Evolutionary conservation across 2,888 invertebrate species (phyloP).

Genomic region (Caenorhabditis zanzibari): DNA sequence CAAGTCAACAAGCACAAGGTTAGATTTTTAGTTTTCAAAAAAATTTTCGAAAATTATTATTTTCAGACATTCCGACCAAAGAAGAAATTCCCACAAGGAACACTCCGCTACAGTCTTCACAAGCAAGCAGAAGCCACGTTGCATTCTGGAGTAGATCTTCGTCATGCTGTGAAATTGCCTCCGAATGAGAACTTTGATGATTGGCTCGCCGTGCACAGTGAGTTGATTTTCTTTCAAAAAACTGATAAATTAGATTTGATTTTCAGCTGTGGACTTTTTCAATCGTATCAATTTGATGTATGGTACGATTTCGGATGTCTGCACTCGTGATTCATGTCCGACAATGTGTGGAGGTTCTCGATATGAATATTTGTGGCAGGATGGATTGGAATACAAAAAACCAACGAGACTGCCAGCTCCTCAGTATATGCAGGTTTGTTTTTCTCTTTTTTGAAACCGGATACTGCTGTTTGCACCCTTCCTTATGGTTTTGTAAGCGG

Average conservation of each 20-base stretch:
- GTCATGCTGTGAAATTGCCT: conserved; percentile 90
- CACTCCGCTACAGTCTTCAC: conserved; percentile 91
- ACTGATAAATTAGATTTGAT: no score
- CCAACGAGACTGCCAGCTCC: conserved; percentile 91
- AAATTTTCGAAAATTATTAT: neutral
- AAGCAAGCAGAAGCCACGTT: conserved; percentile 93
- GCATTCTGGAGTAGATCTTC: conserved; percentile 92
- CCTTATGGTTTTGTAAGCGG: conserved; percentile 46
- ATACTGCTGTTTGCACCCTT: conserved; percentile 54
- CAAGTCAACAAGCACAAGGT: conserved; percentile 83
- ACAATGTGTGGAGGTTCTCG: conserved; percentile 93
- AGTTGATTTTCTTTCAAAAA: conserved; percentile 44
- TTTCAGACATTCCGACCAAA: conserved; percentile 92
- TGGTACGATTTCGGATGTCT: conserved; percentile 90
- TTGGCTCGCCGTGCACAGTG: conserved; percentile 95
- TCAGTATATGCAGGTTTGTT: conserved; percentile 87
- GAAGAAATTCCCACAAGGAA: conserved; percentile 92
- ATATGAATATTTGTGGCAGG: conserved; percentile 94
- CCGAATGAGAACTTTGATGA: conserved; percentile 91
- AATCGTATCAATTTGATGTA: conserved; percentile 94
- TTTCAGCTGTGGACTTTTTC: conserved; percentile 93
- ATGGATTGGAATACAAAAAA: conserved; percentile 88
- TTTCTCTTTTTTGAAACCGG: conserved; percentile 24
- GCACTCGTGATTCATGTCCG: conserved; percentile 91
- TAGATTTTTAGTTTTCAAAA: conserved; percentile 8